phyloP scores from a whole-genome alignment of 2,113 vertebrate species.

The Tenrec ecaudatus region DNA sequence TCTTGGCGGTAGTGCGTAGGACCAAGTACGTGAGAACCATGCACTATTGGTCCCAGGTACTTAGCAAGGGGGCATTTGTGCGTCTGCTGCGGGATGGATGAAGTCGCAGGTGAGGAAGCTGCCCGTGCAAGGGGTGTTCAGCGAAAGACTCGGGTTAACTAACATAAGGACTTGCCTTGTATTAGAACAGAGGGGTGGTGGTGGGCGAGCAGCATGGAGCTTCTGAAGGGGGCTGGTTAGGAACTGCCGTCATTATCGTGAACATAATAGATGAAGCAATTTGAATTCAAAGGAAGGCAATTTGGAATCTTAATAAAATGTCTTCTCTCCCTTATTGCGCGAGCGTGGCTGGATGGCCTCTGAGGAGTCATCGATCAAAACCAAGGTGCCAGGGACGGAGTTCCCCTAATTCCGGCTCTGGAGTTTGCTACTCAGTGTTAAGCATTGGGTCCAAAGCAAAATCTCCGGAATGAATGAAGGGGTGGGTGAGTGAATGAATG shows the following conservation, averaged over 20 bases:
- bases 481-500: background rate
- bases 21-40: conserved; percentile 74
- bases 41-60: conserved; percentile 65
- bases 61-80: conserved; percentile 56
- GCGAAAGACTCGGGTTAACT: conserved; percentile 80
- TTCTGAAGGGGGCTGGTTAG: background rate
- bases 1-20: conserved; percentile 66
- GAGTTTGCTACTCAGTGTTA: background rate
- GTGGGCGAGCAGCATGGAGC: too few species aligned
- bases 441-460: background rate
- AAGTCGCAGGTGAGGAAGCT: conserved; percentile 69
- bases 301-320: conserved; percentile 83
- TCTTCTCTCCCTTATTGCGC: conserved; percentile 71
- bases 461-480: background rate
- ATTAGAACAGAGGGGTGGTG: conserved; percentile 13
- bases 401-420: background rate
- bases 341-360: conserved; percentile 70
- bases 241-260: conserved; percentile 48
- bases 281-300: conserved; percentile 80
- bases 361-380: conserved; percentile 75
- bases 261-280: conserved; percentile 80
- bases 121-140: conserved; percentile 76
- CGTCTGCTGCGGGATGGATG: conserved; percentile 62
- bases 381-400: conserved; percentile 42
- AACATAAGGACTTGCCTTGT: conserved; percentile 39